Evolutionary conservation across 1,140 invertebrate genomes (phyloP).

Genomic region (Cepaea nemoralis): DNA sequence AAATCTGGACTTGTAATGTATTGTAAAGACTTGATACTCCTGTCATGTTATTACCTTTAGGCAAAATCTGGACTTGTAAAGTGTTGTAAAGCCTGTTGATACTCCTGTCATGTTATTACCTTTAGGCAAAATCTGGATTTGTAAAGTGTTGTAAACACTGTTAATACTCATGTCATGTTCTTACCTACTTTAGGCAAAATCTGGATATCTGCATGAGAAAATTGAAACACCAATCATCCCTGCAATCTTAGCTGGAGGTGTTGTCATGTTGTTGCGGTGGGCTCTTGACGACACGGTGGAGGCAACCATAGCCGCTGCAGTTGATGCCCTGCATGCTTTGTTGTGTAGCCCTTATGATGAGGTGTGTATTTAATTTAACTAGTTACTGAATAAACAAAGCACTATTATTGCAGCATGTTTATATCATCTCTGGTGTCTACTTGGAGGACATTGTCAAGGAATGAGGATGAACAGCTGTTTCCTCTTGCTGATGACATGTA

Average conservation of each 20-base stretch:
- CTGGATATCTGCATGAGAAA: constrained; percentile 75
- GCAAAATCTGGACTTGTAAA: too few relatives aligned
- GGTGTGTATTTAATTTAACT: constrained; percentile 59
- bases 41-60: too few relatives aligned
- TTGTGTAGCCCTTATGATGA: constrained; percentile 84
- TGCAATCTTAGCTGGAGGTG: constrained; percentile 75
- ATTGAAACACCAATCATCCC: constrained; percentile 70
- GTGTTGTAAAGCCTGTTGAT: too few relatives aligned
- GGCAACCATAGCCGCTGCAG: constrained; percentile 79
- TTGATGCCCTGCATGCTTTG: constrained; percentile 82
- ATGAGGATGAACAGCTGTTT: too few relatives aligned
- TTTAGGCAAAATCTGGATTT: too few relatives aligned
- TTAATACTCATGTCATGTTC: neutral
- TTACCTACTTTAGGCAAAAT: constrained; percentile 61
- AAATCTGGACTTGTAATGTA: constrained; percentile 69
- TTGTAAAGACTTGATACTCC: too few relatives aligned
- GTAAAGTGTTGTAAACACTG: neutral
- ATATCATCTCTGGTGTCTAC: too few relatives aligned
- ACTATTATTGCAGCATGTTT: too few relatives aligned
- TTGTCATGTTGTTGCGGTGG: constrained; percentile 86
- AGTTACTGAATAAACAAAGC: too few relatives aligned
- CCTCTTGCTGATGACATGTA: too few relatives aligned
- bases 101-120: too few relatives aligned
- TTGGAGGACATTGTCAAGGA: too few relatives aligned
- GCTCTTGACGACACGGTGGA: constrained; percentile 87